A percentile compares a stretch with the other conserved stretches of the same genome.
Conservation (phyloP, 1,140 invertebrate genomes). For the Tyrophagus putrescentiae region DNA sequence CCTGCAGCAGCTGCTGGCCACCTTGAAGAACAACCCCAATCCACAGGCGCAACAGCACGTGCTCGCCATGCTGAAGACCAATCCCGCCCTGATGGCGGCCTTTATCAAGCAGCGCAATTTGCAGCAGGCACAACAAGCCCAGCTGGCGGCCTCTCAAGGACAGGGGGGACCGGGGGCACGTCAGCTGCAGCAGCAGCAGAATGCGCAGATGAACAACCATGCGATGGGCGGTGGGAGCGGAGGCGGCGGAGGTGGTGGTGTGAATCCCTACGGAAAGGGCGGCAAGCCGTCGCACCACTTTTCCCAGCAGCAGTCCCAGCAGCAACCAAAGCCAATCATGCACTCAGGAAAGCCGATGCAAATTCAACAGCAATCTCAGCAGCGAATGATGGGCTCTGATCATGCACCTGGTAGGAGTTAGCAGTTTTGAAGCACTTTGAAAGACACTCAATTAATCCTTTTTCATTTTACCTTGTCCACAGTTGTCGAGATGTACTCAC, state of each 20-base stretch:
- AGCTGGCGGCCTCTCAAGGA: constrained; percentile 28
- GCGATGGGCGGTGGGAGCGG: constrained; percentile 20
- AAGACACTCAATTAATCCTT: constrained; percentile 1
- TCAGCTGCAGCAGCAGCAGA: constrained; percentile 36
- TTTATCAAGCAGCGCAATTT: constrained; percentile 79
- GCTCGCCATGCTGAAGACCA: constrained; percentile 75
- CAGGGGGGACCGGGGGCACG: constrained; percentile 35
- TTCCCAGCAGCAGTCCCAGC: background rate
- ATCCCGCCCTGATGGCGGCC: constrained; percentile 89
- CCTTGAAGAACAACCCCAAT: constrained; percentile 67
- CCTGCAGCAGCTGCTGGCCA: constrained; percentile 72
- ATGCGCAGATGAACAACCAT: constrained; percentile 32
- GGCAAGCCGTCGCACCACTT: constrained; percentile 40
- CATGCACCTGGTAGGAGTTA: too few species aligned
- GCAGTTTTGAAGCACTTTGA: too few species aligned
- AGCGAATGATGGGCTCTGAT: constrained; percentile 26
- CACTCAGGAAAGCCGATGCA: constrained; percentile 29
- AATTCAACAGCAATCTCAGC: constrained; percentile 35
- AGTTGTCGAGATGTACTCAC: too few species aligned
- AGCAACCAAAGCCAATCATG: constrained; percentile 31
- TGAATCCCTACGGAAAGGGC: constrained; percentile 47
- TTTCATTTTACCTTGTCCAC: background rate
- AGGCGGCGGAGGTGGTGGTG: constrained; percentile 23
- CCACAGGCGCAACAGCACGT: constrained; percentile 79
- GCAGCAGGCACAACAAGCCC: constrained; percentile 31